phyloP scores from a whole-genome alignment of 1,140 invertebrate species.

The Heliconius melpomene region DNA sequence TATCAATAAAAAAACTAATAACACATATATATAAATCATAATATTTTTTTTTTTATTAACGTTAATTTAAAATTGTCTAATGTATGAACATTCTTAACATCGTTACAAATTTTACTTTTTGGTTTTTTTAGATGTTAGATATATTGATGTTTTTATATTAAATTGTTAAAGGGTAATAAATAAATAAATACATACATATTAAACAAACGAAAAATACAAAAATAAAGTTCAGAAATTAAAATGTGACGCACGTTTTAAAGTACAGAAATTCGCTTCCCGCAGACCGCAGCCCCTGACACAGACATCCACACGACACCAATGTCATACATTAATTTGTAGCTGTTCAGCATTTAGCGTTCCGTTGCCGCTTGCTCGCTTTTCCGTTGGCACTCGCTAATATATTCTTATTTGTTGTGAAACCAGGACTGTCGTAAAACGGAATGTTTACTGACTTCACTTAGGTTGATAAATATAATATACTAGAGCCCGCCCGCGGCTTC shows the following conservation, averaged over 20 bases:
- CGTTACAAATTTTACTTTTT: too few species aligned
- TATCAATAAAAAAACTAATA: too few species aligned
- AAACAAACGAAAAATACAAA: not conserved
- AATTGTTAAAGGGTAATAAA: too few species aligned
- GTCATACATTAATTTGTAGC: slow-evolving; percentile 24
- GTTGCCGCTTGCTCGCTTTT: not conserved
- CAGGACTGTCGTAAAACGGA: not conserved
- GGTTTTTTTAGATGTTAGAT: too few species aligned
- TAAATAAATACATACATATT: not conserved
- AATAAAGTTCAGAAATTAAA: not conserved
- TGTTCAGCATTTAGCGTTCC: slow-evolving; percentile 15
- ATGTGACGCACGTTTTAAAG: not conserved
- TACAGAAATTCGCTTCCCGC: slow-evolving; percentile 7
- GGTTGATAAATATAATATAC: not conserved
- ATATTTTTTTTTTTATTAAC: too few species aligned
- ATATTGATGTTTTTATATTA: too few species aligned
- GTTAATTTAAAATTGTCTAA: too few species aligned
- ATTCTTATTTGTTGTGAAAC: slow-evolving; percentile 13
- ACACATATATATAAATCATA: too few species aligned
- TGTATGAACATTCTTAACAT: too few species aligned
- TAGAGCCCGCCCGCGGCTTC: too few species aligned
- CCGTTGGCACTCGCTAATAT: not conserved
- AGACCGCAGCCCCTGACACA: slow-evolving; percentile 25
- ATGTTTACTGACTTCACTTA: not conserved
- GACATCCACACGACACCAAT: slow-evolving; percentile 18